Evolutionary conservation across 2,888 invertebrate genomes (phyloP).

Genomic region (Ferrisia virgata): DNA sequence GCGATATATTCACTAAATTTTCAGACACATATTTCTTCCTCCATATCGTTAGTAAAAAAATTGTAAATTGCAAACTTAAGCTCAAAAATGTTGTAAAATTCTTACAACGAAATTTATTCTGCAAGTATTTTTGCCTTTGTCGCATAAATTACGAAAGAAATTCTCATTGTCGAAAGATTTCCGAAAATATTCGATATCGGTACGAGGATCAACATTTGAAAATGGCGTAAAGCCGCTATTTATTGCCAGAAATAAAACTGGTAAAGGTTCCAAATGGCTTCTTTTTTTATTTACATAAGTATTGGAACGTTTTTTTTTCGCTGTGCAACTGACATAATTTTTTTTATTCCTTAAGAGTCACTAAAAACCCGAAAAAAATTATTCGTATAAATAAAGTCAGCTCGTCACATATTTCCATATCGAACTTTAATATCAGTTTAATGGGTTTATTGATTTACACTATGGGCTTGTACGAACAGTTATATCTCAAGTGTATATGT

Average conservation of each 20-base stretch:
- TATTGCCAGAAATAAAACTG: constrained; percentile 21
- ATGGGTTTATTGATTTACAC: too few relatives aligned
- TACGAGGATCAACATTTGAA: constrained; percentile 20
- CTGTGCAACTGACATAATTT: constrained; percentile 25
- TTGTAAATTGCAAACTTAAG: background rate
- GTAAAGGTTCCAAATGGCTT: constrained; percentile 12
- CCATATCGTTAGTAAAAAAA: background rate
- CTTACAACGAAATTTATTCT: background rate
- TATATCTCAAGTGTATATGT: too few relatives aligned
- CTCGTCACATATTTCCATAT: background rate
- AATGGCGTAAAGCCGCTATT: constrained; percentile 3
- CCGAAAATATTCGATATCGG: constrained; percentile 2
- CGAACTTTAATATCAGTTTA: too few relatives aligned
- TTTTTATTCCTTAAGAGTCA: background rate
- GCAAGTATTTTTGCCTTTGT: background rate
- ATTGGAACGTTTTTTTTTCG: background rate
- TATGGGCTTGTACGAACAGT: too few relatives aligned
- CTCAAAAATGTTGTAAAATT: background rate
- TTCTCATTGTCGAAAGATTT: constrained; percentile 14
- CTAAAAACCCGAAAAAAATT: background rate
- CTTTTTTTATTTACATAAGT: constrained; percentile 26
- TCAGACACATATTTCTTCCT: background rate
- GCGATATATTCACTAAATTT: background rate
- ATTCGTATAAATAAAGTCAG: background rate
- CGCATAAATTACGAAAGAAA: constrained; percentile 18